These are phyloP conservation scores for Hypercompe scribonia DNA, from an alignment of 2,888 invertebrate species.

Conservation along the genomic window DNA sequence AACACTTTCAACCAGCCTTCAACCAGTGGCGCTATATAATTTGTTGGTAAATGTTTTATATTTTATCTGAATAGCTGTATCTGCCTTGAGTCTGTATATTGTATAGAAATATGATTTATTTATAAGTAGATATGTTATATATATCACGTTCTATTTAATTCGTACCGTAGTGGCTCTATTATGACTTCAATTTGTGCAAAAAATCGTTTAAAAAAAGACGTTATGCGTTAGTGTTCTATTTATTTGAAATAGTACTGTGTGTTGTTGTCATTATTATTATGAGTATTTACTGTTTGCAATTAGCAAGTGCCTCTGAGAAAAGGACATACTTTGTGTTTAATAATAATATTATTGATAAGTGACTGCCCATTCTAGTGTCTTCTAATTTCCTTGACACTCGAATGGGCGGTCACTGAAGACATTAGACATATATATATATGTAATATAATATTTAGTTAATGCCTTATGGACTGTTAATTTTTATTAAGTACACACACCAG, in stretches of 20 bases:
- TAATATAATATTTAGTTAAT: constrained; percentile 29
- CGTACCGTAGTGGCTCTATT: not conserved
- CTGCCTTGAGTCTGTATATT: constrained; percentile 39
- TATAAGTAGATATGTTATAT: constrained; percentile 7
- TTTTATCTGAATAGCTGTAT: constrained; percentile 45
- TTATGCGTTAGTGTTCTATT: not conserved
- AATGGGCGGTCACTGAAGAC: too few relatives aligned
- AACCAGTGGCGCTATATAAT: constrained; percentile 35
- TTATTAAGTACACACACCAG: constrained; percentile 25
- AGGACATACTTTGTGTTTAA: not conserved
- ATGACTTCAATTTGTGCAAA: not conserved
- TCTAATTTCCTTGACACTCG: not conserved
- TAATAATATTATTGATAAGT: not conserved
- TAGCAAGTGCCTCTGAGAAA: not conserved
- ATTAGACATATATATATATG: too few relatives aligned
- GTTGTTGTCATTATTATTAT: too few relatives aligned
- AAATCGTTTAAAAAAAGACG: not conserved
- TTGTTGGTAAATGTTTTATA: constrained; percentile 47
- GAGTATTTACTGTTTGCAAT: constrained; percentile 17
- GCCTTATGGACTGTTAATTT: constrained; percentile 55
- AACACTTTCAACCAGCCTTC: constrained; percentile 27
- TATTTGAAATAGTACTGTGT: too few relatives aligned
- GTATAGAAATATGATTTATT: constrained; percentile 33
- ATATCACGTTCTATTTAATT: not conserved
- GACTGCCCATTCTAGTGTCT: not conserved